Conservation (phyloP, 2,888 invertebrate genomes). For the Macaria liturata region DNA sequence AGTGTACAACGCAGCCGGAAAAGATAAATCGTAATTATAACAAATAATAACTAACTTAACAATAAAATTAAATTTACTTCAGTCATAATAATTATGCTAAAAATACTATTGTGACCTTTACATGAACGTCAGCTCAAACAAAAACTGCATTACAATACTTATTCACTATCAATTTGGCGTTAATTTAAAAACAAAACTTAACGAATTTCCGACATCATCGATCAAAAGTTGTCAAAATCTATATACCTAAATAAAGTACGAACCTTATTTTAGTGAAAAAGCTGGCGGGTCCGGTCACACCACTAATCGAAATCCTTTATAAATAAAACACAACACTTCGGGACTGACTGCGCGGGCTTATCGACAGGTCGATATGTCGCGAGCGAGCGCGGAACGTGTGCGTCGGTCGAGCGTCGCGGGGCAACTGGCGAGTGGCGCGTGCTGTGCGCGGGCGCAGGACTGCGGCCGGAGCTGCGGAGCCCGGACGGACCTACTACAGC, state of each 20-base stretch:
- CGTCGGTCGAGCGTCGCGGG: slow-evolving; percentile 45
- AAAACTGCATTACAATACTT: slow-evolving; percentile 21
- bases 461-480: slow-evolving; percentile 32
- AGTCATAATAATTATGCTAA: not conserved
- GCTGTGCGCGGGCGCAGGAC: slow-evolving; percentile 53
- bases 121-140: slow-evolving; percentile 31
- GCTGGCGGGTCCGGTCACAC: slow-evolving; percentile 57
- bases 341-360: slow-evolving; percentile 51
- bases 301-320: slow-evolving; percentile 49
- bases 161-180: slow-evolving; percentile 5
- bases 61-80: no score
- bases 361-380: slow-evolving; percentile 47
- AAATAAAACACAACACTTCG: slow-evolving; percentile 56
- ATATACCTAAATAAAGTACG: slow-evolving; percentile 28
- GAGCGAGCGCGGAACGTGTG: slow-evolving; percentile 39
- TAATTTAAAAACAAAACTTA: slow-evolving; percentile 5
- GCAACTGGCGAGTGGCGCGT: slow-evolving; percentile 49
- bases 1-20: slow-evolving; percentile 14
- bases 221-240: slow-evolving; percentile 11
- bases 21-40: slow-evolving; percentile 12
- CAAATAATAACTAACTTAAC: no score
- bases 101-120: slow-evolving; percentile 28
- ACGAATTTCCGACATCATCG: slow-evolving; percentile 27
- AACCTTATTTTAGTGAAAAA: slow-evolving; percentile 57
- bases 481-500: slow-evolving; percentile 13